phyloP scores from a whole-genome alignment of 2,113 vertebrate genomes.

The Himantopus leucocephalus region DNA sequence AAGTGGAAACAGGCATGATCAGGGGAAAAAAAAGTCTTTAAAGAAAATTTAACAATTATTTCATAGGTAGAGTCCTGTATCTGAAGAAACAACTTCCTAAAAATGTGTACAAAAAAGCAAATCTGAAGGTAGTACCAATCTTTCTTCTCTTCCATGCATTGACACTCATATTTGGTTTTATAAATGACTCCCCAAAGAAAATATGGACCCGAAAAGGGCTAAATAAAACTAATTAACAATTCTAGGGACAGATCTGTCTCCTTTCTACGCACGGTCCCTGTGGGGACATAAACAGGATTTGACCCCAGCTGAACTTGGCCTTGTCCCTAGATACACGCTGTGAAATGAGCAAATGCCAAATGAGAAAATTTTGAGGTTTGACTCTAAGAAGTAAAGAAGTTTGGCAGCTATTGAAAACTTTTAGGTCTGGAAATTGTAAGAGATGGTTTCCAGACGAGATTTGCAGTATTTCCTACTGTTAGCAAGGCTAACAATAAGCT shows the following conservation, averaged over 20 bases:
- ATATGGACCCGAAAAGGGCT: background rate
- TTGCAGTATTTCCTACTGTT: background rate
- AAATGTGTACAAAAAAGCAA: background rate
- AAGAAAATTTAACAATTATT: background rate
- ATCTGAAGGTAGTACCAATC: background rate
- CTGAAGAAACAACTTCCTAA: background rate
- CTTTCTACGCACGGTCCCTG: background rate
- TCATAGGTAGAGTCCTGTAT: background rate
- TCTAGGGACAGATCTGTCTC: background rate
- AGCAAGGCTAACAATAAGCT: background rate
- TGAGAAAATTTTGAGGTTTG: background rate
- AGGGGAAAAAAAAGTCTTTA: background rate
- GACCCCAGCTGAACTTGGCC: background rate
- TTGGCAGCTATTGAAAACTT: background rate
- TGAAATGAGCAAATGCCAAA: background rate
- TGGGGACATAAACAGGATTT: background rate
- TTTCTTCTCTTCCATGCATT: background rate
- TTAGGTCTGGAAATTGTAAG: background rate
- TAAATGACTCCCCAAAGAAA: background rate
- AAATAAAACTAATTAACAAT: background rate
- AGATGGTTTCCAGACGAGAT: background rate
- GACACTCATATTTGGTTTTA: background rate
- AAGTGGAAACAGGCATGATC: background rate
- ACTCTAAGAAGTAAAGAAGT: background rate
- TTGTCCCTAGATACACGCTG: background rate